Evolutionary conservation across 2,797 vertebrate genomes (phyloP).

Genomic region (Takifugu rubripes): DNA sequence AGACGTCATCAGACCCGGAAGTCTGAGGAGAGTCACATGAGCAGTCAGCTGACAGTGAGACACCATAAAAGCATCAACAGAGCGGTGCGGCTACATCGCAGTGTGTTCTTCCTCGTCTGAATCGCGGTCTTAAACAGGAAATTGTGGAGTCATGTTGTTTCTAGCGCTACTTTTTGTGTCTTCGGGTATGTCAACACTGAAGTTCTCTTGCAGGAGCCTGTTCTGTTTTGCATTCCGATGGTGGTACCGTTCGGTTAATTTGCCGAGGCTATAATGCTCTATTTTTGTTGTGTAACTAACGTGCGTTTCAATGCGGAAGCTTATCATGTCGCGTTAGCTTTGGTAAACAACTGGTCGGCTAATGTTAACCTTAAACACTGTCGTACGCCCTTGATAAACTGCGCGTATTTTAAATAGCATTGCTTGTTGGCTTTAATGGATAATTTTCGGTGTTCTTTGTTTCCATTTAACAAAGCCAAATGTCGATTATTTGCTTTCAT

Average conservation of each 20-base stretch:
- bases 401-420: too few relatives aligned
- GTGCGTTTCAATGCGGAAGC: slow-evolving; percentile 53
- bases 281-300: slow-evolving; percentile 24
- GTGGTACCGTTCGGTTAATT: not conserved
- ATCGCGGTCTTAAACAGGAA: not conserved
- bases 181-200: slow-evolving; percentile 54
- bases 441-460: too few relatives aligned
- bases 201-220: not conserved
- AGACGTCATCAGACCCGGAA: not conserved
- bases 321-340: slow-evolving; percentile 4
- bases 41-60: slow-evolving; percentile 70
- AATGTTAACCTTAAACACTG: too few relatives aligned
- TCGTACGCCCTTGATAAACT: too few relatives aligned
- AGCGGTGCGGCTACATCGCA: slow-evolving; percentile 43
- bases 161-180: slow-evolving; percentile 73
- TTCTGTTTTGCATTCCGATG: not conserved
- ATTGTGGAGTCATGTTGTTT: slow-evolving; percentile 63
- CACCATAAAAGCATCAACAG: slow-evolving; percentile 38
- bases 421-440: too few relatives aligned
- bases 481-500: too few relatives aligned
- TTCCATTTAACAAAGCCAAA: too few relatives aligned
- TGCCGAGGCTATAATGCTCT: not conserved
- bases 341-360: slow-evolving; percentile 16
- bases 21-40: slow-evolving; percentile 51
- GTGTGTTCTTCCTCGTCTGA: not conserved